These are phyloP conservation scores for Xanthorhoe spadicearia DNA, from an alignment of 2,888 invertebrate species.

Conservation along the genomic window DNA sequence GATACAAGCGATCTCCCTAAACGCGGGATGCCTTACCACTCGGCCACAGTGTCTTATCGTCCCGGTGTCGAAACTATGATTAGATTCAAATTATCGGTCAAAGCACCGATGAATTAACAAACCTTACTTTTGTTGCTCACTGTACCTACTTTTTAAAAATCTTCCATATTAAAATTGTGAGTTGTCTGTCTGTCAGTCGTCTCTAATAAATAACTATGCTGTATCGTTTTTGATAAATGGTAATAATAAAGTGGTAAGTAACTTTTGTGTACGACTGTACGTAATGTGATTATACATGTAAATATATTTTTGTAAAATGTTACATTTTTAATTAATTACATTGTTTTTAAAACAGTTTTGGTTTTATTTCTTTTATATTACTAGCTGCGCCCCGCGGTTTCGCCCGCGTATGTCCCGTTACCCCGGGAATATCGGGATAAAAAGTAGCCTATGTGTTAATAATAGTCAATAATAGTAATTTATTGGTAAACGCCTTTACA, in stretches of 20 bases:
- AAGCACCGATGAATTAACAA: too few species aligned
- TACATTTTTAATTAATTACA: slow-evolving; percentile 81
- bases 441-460: too few species aligned
- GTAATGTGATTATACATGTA: slow-evolving; percentile 59
- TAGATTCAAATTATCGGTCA: too few species aligned
- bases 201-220: slow-evolving; percentile 3
- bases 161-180: background rate
- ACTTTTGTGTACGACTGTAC: slow-evolving; percentile 26
- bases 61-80: too few species aligned
- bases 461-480: too few species aligned
- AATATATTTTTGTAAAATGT: slow-evolving; percentile 85
- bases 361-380: slow-evolving; percentile 38
- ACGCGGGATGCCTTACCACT: too few species aligned
- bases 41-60: too few species aligned
- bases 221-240: slow-evolving; percentile 18
- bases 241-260: slow-evolving; percentile 3
- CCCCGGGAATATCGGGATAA: too few species aligned
- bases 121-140: background rate
- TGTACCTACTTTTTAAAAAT: background rate
- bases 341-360: slow-evolving; percentile 73
- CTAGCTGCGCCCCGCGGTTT: too few species aligned
- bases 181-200: background rate
- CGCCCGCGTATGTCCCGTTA: too few species aligned
- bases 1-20: too few species aligned
- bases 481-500: too few species aligned